These are phyloP conservation scores for Sebastes hubbsi DNA, from an alignment of 2,797 vertebrate genomes.

Conservation along the genomic window DNA sequence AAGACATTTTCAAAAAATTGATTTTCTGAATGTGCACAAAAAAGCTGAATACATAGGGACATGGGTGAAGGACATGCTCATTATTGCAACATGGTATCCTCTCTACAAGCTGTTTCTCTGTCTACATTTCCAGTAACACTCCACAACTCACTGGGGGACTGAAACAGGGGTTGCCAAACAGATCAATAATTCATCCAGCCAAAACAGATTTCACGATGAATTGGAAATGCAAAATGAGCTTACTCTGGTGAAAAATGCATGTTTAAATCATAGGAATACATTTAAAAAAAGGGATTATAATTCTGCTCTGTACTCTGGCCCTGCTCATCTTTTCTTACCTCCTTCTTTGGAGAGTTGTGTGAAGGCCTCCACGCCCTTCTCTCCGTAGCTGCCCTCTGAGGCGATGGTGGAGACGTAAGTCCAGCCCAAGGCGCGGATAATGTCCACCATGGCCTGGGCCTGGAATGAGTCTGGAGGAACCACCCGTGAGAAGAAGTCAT, in stretches of 20 bases:
- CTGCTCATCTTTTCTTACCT: conserved; percentile 79
- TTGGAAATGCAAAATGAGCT: conserved; percentile 48
- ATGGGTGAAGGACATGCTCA: conserved; percentile 4
- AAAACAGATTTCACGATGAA: conserved; percentile 57
- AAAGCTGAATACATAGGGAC: background rate
- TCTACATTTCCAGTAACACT: conserved; percentile 61
- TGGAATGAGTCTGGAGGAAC: conserved; percentile 99
- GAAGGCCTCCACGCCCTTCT: conserved; percentile 98
- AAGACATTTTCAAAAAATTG: conserved; percentile 20
- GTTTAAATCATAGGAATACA: conserved; percentile 9
- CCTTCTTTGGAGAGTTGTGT: conserved; percentile 97
- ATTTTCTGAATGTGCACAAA: background rate
- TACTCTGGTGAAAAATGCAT: conserved; percentile 10
- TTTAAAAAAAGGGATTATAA: background rate
- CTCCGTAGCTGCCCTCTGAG: conserved; percentile 98
- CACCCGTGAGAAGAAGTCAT: conserved; percentile 99
- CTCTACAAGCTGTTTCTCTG: conserved; percentile 37
- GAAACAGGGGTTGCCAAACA: conserved; percentile 57
- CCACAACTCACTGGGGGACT: conserved; percentile 41
- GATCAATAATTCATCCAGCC: conserved; percentile 72
- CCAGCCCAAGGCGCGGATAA: conserved; percentile 95
- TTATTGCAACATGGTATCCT: conserved; percentile 26
- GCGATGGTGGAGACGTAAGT: conserved; percentile 97
- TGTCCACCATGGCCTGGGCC: conserved; percentile 99
- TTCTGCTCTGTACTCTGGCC: background rate